These are phyloP conservation scores for Graptemys geographica DNA, from an alignment of 2,797 vertebrate species.

Conservation along the genomic window DNA sequence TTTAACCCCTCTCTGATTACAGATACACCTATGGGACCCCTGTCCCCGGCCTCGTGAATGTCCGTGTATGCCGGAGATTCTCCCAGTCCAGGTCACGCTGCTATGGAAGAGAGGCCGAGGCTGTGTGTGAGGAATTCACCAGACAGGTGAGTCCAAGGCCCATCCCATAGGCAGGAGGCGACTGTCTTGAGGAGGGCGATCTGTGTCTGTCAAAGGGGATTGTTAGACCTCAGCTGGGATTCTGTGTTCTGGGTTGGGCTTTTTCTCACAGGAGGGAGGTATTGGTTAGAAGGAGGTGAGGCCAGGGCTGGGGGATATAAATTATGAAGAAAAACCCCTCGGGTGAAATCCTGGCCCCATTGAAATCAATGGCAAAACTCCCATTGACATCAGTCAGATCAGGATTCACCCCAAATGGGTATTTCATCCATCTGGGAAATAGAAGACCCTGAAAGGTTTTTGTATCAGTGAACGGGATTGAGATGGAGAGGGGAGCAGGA, in stretches of 20 bases:
- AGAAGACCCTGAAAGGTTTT: neutral
- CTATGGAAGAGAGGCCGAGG: constrained; percentile 39
- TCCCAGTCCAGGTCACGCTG: constrained; percentile 51
- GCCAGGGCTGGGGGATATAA: neutral
- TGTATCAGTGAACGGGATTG: neutral
- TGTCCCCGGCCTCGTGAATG: constrained; percentile 64
- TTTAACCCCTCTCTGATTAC: neutral
- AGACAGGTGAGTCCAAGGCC: constrained; percentile 25
- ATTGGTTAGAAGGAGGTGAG: neutral
- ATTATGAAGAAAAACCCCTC: neutral
- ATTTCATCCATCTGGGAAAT: neutral
- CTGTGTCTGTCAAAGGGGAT: neutral
- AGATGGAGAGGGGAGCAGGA: neutral
- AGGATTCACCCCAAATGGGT: neutral
- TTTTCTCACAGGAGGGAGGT: neutral
- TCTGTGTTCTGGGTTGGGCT: neutral
- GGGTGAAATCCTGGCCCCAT: neutral
- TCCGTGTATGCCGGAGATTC: constrained; percentile 66
- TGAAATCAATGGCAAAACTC: neutral
- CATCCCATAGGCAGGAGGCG: neutral
- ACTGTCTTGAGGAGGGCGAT: neutral
- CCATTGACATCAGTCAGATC: neutral
- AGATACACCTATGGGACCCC: constrained; percentile 78
- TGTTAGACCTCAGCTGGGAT: neutral
- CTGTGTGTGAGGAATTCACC: constrained; percentile 71